These are phyloP conservation scores for Tenthredo amoena DNA, from an alignment of 2,888 invertebrate species.

Conservation along the genomic window DNA sequence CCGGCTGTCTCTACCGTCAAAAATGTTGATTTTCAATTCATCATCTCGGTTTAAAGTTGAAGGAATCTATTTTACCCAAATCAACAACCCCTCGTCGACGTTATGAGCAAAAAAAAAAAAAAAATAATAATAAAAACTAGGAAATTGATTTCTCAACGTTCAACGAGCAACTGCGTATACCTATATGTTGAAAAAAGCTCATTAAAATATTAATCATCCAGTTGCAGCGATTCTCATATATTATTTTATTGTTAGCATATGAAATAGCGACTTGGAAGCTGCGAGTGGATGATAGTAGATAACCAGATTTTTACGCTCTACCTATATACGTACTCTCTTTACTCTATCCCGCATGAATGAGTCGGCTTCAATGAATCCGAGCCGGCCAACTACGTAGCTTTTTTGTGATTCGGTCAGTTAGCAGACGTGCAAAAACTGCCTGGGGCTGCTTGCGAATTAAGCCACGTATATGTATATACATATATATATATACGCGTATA, in stretches of 20 bases:
- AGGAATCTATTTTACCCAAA: background rate
- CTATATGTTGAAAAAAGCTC: no score
- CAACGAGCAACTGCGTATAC: no score
- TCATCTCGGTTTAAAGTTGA: background rate
- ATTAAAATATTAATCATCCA: no score
- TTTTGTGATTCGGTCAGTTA: constrained; percentile 36
- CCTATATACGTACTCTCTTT: background rate
- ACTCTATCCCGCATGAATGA: constrained; percentile 31
- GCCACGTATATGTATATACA: background rate
- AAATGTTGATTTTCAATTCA: background rate
- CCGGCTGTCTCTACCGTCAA: background rate
- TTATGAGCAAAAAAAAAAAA: background rate
- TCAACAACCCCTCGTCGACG: background rate
- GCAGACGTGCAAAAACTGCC: constrained; percentile 43
- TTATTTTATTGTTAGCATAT: background rate
- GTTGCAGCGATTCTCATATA: background rate
- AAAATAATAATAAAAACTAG: background rate
- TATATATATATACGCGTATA: background rate
- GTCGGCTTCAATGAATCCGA: constrained; percentile 34
- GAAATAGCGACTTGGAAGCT: background rate
- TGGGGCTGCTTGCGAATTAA: constrained; percentile 15
- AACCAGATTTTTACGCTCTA: background rate
- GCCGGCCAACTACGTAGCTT: constrained; percentile 24
- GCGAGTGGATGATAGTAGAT: background rate
- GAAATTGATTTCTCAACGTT: background rate